A percentile compares a stretch with the other conserved stretches of the same genome.
phyloP scores from a whole-genome alignment of 2,113 vertebrate genomes.

The Atlantisia rogersi region DNA sequence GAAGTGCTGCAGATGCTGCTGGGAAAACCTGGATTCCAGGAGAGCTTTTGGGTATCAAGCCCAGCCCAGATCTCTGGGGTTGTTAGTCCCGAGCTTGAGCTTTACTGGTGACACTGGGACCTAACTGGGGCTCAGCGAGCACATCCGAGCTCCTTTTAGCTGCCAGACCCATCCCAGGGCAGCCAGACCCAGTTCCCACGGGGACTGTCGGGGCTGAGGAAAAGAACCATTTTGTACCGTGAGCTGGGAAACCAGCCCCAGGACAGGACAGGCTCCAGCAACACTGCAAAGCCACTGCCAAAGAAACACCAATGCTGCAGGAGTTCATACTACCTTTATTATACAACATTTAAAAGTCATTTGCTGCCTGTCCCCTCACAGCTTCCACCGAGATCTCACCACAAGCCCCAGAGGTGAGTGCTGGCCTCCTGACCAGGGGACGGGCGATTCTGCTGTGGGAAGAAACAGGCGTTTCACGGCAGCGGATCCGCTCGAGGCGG shows the following conservation, averaged over 20 bases:
- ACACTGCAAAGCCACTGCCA: not conserved
- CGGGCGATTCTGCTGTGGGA: no score
- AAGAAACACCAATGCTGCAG: not conserved
- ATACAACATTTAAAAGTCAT: constrained; percentile 44
- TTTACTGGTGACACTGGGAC: not conserved
- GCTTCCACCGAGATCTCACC: not conserved
- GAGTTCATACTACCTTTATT: constrained; percentile 64
- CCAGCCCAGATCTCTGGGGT: not conserved
- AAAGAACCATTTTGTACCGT: not conserved
- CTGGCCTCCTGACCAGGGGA: no score
- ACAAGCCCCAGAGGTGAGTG: no score
- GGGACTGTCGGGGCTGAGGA: not conserved
- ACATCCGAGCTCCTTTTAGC: not conserved
- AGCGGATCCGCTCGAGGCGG: not conserved
- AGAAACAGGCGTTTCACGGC: not conserved
- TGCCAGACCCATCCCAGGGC: not conserved
- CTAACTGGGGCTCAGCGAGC: not conserved
- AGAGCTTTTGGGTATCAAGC: not conserved
- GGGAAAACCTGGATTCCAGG: not conserved
- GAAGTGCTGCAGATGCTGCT: not conserved
- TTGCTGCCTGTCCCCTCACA: constrained; percentile 18
- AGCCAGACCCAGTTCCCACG: not conserved
- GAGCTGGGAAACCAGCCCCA: not conserved
- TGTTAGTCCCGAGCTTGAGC: not conserved
- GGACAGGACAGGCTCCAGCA: not conserved